A percentile compares a stretch with the other conserved stretches of the same genome.
phyloP scores from a whole-genome alignment of 2,888 invertebrate species.

The Corbicula japonica region DNA sequence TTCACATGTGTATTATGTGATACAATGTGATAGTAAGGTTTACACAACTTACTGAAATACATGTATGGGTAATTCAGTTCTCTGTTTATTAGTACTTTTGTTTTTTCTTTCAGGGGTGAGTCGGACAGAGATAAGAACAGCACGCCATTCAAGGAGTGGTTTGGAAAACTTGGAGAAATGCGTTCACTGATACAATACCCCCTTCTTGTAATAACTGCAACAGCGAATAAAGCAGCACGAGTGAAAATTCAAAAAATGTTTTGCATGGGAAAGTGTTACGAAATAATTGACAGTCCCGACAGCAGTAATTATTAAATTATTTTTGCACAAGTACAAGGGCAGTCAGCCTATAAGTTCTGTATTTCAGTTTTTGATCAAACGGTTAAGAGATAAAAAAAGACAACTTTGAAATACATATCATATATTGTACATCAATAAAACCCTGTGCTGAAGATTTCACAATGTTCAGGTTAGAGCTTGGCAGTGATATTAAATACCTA shows the following conservation, averaged over 20 bases:
- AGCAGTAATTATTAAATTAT: no score
- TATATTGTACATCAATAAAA: constrained; percentile 41
- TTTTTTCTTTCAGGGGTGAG: no score
- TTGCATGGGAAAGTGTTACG: no score
- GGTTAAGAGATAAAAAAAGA: constrained; percentile 6
- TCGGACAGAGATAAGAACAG: constrained; percentile 23
- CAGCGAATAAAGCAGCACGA: constrained; percentile 8
- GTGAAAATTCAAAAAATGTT: no score
- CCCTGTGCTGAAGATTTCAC: constrained; percentile 5
- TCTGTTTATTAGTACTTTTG: no score
- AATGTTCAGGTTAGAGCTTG: not conserved
- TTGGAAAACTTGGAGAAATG: constrained; percentile 26
- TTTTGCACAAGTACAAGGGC: no score
- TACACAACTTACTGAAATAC: no score
- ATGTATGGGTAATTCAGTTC: no score
- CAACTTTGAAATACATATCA: constrained; percentile 16
- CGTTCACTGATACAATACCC: constrained; percentile 13
- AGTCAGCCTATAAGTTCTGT: no score
- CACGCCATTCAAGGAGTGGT: constrained; percentile 47
- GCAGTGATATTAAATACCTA: constrained; percentile 2
- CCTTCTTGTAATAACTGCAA: constrained; percentile 36
- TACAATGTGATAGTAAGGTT: no score
- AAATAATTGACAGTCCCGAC: not conserved
- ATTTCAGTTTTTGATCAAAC: no score
- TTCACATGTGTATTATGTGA: no score